Evolutionary conservation across 1,140 invertebrate species (phyloP).

Genomic region (Laodelphax striatellus): DNA sequence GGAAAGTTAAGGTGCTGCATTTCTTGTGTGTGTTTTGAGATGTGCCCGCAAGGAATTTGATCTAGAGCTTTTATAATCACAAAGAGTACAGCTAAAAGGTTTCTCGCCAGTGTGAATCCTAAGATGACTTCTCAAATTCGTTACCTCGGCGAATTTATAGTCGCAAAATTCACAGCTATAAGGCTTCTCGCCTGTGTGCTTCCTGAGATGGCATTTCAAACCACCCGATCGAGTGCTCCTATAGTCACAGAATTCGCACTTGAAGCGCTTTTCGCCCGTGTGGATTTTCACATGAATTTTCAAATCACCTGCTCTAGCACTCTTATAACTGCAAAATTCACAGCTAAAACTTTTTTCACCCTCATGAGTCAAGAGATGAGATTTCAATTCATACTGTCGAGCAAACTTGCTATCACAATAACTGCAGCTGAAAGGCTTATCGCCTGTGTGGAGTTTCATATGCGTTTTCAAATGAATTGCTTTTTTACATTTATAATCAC

Average conservation of each 20-base stretch:
- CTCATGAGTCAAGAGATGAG: not conserved
- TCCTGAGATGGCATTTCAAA: constrained; percentile 1
- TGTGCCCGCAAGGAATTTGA: too few relatives aligned
- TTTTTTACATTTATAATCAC: constrained; percentile 18
- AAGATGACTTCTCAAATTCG: not conserved
- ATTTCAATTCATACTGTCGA: not conserved
- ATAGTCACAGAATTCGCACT: constrained; percentile 35
- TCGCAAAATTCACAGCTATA: not conserved
- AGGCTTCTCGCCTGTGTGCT: not conserved
- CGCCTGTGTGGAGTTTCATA: not conserved
- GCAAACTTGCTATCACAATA: not conserved
- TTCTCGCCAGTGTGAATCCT: constrained; percentile 1
- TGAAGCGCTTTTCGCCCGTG: constrained; percentile 16
- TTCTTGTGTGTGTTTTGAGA: too few relatives aligned
- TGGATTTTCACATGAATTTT: constrained; percentile 16
- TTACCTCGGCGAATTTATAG: not conserved
- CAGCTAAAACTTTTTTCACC: constrained; percentile 7
- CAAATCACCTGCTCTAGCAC: not conserved
- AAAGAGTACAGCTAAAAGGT: not conserved
- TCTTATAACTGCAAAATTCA: constrained; percentile 19
- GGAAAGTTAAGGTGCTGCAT: too few relatives aligned
- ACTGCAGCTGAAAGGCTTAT: not conserved
- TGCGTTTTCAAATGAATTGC: not conserved
- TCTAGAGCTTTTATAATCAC: not conserved
- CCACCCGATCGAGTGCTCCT: not conserved